Evolutionary conservation across 2,888 invertebrate species (phyloP).

Genomic region (Cheilosia variabilis): DNA sequence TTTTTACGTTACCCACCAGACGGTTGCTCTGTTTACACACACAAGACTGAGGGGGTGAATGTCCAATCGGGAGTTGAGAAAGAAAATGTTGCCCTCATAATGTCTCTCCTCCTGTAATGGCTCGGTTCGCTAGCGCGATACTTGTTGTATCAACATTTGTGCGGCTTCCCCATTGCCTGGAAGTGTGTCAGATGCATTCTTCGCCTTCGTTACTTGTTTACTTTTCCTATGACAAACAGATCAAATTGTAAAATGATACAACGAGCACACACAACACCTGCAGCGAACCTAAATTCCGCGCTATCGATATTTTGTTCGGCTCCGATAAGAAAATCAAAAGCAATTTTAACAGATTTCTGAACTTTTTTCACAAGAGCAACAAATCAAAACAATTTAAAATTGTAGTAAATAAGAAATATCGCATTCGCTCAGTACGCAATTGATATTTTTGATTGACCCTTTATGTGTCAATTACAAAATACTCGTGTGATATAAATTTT

Average conservation of each 20-base stretch:
- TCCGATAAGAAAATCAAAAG: background rate
- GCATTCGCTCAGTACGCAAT: constrained; percentile 35
- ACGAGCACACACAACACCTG: constrained; percentile 1
- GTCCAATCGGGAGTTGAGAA: constrained; percentile 27
- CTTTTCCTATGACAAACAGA: constrained; percentile 23
- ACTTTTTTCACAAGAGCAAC: constrained; percentile 1
- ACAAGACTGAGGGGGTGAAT: constrained; percentile 34
- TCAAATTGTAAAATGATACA: constrained; percentile 42
- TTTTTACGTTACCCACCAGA: background rate
- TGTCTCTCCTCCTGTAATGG: constrained; percentile 40
- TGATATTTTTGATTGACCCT: constrained; percentile 69
- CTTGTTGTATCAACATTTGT: constrained; percentile 58
- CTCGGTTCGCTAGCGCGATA: constrained; percentile 24
- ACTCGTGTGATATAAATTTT: constrained; percentile 56
- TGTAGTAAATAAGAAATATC: constrained; percentile 32
- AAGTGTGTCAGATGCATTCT: constrained; percentile 60
- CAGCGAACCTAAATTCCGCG: background rate
- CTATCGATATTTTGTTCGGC: background rate
- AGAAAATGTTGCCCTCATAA: constrained; percentile 51
- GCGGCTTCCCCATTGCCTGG: constrained; percentile 44
- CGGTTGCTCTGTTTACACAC: background rate
- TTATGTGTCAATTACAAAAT: constrained; percentile 69
- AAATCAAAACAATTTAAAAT: constrained; percentile 24
- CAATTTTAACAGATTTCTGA: constrained; percentile 7
- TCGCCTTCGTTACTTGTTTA: constrained; percentile 3